Evolutionary conservation across 2,797 vertebrate species (phyloP).

Genomic region (Pseudochirops corinnae): DNA sequence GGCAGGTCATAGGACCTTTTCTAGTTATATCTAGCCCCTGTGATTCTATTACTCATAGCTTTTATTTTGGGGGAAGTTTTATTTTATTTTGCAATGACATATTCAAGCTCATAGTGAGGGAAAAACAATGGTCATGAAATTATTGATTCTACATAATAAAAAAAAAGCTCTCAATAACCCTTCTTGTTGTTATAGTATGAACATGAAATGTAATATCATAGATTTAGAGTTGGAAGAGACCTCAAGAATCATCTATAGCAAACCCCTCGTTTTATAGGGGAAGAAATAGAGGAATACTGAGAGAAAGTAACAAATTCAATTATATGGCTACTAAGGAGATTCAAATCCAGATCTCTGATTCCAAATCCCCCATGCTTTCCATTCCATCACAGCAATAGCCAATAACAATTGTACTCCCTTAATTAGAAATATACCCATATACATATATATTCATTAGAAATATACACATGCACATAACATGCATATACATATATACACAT

Average conservation of each 20-base stretch:
- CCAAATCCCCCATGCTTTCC: neutral
- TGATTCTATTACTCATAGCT: neutral
- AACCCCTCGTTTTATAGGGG: neutral
- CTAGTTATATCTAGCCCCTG: neutral
- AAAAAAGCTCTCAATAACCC: neutral
- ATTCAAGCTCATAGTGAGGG: neutral
- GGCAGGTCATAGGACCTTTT: neutral
- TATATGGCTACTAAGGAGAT: neutral
- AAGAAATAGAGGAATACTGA: neutral
- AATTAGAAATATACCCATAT: neutral
- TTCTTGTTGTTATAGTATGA: neutral
- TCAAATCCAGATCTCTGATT: neutral
- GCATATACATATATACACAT: too few species aligned
- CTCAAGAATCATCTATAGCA: neutral
- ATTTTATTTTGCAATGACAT: neutral
- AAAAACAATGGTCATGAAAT: neutral
- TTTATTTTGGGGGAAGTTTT: neutral
- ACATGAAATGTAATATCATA: neutral
- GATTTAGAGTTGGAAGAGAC: neutral
- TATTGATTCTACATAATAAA: neutral
- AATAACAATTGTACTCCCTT: neutral
- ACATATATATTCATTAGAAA: too few species aligned
- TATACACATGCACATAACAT: too few species aligned
- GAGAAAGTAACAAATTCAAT: neutral
- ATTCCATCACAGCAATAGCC: neutral